Conservation (phyloP, 2,888 invertebrate species). For the Himalopsyche anomala region DNA sequence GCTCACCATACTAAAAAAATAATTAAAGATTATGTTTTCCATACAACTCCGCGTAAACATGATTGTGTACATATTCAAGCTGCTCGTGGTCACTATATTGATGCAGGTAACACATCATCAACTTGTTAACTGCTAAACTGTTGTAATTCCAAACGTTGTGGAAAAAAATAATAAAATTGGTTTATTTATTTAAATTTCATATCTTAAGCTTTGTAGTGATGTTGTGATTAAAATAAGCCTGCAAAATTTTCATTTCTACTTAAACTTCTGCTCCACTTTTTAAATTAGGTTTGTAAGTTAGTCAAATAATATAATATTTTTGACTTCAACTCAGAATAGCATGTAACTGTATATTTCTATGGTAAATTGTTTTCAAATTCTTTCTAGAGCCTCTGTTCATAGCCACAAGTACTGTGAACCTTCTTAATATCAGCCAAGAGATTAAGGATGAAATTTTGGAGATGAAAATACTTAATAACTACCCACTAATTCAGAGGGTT, state of each 20-base stretch:
- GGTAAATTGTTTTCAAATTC: not conserved
- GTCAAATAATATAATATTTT: too few relatives aligned
- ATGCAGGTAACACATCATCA: slow-evolving; percentile 70
- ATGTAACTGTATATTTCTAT: not conserved
- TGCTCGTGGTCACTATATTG: slow-evolving; percentile 79
- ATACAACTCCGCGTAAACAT: slow-evolving; percentile 69
- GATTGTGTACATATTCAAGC: slow-evolving; percentile 81
- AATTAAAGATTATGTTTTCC: slow-evolving; percentile 61
- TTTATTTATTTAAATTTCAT: too few relatives aligned
- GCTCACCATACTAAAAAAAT: not conserved
- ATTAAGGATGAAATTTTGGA: slow-evolving; percentile 79
- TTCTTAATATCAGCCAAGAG: slow-evolving; percentile 78
- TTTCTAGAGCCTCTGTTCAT: slow-evolving; percentile 75
- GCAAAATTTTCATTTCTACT: too few relatives aligned
- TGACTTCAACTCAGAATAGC: too few relatives aligned
- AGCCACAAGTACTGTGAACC: slow-evolving; percentile 79
- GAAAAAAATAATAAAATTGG: too few relatives aligned
- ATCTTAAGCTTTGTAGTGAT: too few relatives aligned
- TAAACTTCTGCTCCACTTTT: too few relatives aligned
- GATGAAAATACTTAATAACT: slow-evolving; percentile 75
- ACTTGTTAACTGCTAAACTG: too few relatives aligned
- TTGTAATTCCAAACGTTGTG: too few relatives aligned
- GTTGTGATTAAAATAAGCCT: too few relatives aligned
- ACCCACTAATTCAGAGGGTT: slow-evolving; percentile 82
- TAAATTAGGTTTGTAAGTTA: too few relatives aligned